Conservation (phyloP, 1,140 invertebrate genomes). For the Zaprionus lachaisei region DNA sequence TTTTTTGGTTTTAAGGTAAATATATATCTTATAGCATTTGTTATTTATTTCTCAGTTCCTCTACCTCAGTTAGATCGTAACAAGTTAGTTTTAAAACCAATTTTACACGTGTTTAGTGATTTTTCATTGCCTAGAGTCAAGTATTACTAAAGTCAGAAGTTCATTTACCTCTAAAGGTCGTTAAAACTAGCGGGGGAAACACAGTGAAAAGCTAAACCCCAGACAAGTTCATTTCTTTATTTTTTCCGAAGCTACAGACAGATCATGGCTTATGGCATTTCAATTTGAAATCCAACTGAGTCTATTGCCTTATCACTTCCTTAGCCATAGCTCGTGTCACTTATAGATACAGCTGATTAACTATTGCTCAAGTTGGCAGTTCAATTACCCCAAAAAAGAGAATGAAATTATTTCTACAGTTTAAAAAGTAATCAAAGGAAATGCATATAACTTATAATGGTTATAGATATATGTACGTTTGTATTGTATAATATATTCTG, state of each 20-base stretch:
- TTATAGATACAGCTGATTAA: slow-evolving; percentile 2
- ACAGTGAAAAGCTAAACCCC: not conserved
- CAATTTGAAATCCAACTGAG: not conserved
- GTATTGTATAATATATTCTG: not conserved
- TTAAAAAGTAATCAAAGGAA: not conserved
- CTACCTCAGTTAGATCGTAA: not conserved
- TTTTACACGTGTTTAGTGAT: no score
- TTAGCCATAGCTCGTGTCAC: not conserved
- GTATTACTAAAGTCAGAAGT: not conserved
- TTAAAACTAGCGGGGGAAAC: not conserved
- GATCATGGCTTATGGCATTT: not conserved
- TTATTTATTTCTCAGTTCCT: not conserved
- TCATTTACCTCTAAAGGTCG: not conserved
- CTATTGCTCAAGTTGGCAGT: not conserved
- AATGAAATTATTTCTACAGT: slow-evolving; percentile 1
- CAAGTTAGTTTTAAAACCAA: no score
- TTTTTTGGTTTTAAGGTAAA: no score
- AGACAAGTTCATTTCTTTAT: not conserved
- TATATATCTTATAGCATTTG: no score
- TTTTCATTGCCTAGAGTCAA: no score
- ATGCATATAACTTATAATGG: slow-evolving; percentile 3
- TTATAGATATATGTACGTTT: not conserved
- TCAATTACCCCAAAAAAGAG: slow-evolving; percentile 2
- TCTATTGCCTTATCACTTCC: not conserved
- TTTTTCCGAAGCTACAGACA: not conserved